These are phyloP conservation scores for Rhopalosiphum nymphaeae DNA, from an alignment of 2,888 invertebrate species.

Conservation along the genomic window DNA sequence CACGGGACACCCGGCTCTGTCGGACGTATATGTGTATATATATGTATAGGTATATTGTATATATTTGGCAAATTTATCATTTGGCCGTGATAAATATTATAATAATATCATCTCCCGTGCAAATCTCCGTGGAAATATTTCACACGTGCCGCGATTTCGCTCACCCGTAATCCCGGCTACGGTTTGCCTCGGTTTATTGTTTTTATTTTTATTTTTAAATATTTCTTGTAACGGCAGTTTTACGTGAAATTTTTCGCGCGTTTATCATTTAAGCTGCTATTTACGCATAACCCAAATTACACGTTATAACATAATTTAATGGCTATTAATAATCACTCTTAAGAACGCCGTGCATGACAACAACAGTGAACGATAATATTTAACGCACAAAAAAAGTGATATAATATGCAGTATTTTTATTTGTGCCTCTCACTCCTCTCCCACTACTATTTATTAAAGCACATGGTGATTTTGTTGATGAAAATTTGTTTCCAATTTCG, in stretches of 20 bases:
- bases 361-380: neutral
- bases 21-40: neutral
- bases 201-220: neutral
- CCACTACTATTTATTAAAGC: neutral
- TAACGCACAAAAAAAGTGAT: neutral
- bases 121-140: slow-evolving; percentile 63
- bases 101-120: neutral
- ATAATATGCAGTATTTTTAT: neutral
- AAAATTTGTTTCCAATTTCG: neutral
- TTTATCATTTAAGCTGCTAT: neutral
- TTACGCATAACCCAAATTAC: neutral
- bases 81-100: neutral
- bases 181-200: neutral
- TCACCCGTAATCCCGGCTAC: neutral
- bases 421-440: neutral
- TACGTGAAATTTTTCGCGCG: neutral
- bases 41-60: neutral
- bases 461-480: neutral
- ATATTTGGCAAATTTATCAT: slow-evolving; percentile 17
- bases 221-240: slow-evolving; percentile 12
- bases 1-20: neutral
- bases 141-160: slow-evolving; percentile 30
- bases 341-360: neutral
- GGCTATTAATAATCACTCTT: neutral
- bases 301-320: neutral